A percentile compares a stretch with the other conserved stretches of the same genome.
Evolutionary conservation across 1,140 invertebrate genomes (phyloP).

Genomic region (Pseudomyrmex cubaensis): DNA sequence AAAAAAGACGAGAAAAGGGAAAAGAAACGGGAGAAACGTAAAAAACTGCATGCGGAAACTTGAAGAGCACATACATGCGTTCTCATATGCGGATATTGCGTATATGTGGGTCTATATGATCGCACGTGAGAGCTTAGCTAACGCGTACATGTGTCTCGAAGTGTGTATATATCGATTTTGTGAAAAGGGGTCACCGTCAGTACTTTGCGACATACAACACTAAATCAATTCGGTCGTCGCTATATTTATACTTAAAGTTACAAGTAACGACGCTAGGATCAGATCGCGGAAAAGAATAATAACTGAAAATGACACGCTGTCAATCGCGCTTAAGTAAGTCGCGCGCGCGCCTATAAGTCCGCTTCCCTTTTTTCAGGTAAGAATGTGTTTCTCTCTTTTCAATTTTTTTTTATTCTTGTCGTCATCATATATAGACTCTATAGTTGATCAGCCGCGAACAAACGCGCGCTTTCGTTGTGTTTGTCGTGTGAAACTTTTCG

Average conservation of each 20-base stretch:
- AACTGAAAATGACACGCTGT: not conserved
- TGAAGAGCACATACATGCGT: no score
- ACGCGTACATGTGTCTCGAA: conserved; percentile 53
- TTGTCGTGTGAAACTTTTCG: conserved; percentile 38
- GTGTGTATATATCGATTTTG: conserved; percentile 68
- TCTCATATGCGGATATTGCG: not conserved
- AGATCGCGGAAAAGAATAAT: not conserved
- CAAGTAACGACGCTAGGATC: conserved; percentile 10
- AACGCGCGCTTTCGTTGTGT: conserved; percentile 10
- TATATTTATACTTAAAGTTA: conserved; percentile 57
- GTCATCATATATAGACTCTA: not conserved
- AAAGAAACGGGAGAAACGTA: no score
- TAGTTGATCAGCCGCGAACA: conserved; percentile 17
- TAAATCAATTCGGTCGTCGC: conserved; percentile 54
- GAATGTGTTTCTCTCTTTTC: no score
- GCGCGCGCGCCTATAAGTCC: no score
- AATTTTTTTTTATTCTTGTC: no score
- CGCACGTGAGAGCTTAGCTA: conserved; percentile 23
- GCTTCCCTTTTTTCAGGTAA: no score
- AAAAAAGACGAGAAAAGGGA: no score
- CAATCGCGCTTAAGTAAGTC: not conserved
- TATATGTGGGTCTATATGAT: not conserved
- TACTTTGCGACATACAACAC: conserved; percentile 51
- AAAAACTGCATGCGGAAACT: no score
- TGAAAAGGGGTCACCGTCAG: conserved; percentile 44